Evolutionary conservation across 1,140 invertebrate species (phyloP).

Genomic region (Drosophila bocqueti): DNA sequence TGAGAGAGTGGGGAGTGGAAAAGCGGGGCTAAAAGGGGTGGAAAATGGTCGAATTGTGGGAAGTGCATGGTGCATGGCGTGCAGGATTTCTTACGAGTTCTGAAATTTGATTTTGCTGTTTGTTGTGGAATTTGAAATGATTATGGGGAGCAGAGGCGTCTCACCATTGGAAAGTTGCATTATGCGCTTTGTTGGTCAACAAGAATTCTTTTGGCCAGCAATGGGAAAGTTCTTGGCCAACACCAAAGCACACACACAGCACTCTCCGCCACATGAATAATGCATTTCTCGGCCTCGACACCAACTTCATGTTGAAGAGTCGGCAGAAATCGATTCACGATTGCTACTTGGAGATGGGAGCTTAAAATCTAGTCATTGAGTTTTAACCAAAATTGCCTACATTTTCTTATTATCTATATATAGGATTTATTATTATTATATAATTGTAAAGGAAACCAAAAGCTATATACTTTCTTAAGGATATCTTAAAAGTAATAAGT

Average conservation of each 20-base stretch:
- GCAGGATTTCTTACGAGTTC: slow-evolving; percentile 76
- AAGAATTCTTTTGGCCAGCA: slow-evolving; percentile 50
- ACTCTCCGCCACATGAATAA: slow-evolving; percentile 35
- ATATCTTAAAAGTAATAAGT: not conserved
- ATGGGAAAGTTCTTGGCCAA: slow-evolving; percentile 48
- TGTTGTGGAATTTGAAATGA: slow-evolving; percentile 80
- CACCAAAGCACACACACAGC: slow-evolving; percentile 3
- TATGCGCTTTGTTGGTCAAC: slow-evolving; percentile 79
- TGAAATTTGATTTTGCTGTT: slow-evolving; percentile 81
- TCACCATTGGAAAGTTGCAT: slow-evolving; percentile 58
- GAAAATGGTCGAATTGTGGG: not conserved
- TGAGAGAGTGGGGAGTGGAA: not conserved
- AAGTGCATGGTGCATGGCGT: slow-evolving; percentile 42
- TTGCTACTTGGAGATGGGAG: not conserved
- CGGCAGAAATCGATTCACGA: not conserved
- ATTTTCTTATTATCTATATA: not conserved
- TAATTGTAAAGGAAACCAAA: not conserved
- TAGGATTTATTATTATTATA: not conserved
- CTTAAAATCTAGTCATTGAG: not conserved
- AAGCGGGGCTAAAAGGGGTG: not conserved
- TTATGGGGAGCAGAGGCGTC: slow-evolving; percentile 56
- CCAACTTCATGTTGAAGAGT: slow-evolving; percentile 10
- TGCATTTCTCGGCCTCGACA: slow-evolving; percentile 37
- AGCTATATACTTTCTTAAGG: not conserved
- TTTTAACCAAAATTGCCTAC: not conserved